Percentiles rank a stretch among this genome's conserved stretches.
These are phyloP conservation scores for Apostichopus japonicus DNA, from an alignment of 35 echinoderm and acorn worm genomes.

Conservation along the genomic window DNA sequence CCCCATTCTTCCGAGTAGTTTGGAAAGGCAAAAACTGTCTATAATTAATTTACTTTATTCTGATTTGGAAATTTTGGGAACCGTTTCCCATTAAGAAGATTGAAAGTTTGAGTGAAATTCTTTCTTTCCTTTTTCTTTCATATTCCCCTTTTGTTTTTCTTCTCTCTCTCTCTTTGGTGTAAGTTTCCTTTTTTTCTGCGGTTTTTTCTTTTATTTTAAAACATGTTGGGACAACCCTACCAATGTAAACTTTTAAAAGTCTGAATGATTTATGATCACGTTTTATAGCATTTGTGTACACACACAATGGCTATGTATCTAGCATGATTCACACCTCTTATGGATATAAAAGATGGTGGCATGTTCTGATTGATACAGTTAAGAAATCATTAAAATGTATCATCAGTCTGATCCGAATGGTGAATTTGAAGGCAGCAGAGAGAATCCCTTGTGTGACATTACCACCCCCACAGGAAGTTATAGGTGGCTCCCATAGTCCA, in stretches of 20 bases:
- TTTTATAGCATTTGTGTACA: conserved; percentile 12
- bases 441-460: no score
- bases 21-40: neutral
- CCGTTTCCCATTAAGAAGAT: conserved; percentile 24
- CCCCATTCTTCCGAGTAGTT: neutral
- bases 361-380: neutral
- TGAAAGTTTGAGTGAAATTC: conserved; percentile 7
- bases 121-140: neutral
- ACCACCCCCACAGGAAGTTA: no score
- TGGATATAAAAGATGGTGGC: neutral
- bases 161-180: no score
- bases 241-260: neutral
- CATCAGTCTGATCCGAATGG: neutral
- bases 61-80: neutral
- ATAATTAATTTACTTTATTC: conserved; percentile 31
- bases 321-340: neutral
- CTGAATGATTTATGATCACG: neutral
- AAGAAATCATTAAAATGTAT: neutral
- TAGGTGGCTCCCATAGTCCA: no score
- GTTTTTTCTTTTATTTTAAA: neutral
- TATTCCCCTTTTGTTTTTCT: no score
- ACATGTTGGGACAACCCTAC: neutral
- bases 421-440: neutral
- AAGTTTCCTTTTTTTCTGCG: no score
- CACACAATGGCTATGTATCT: neutral